A percentile compares a stretch with the other conserved stretches of the same genome.
These are phyloP conservation scores for Galaxias olidus DNA, from an alignment of 2,797 vertebrate species.

Conservation along the genomic window DNA sequence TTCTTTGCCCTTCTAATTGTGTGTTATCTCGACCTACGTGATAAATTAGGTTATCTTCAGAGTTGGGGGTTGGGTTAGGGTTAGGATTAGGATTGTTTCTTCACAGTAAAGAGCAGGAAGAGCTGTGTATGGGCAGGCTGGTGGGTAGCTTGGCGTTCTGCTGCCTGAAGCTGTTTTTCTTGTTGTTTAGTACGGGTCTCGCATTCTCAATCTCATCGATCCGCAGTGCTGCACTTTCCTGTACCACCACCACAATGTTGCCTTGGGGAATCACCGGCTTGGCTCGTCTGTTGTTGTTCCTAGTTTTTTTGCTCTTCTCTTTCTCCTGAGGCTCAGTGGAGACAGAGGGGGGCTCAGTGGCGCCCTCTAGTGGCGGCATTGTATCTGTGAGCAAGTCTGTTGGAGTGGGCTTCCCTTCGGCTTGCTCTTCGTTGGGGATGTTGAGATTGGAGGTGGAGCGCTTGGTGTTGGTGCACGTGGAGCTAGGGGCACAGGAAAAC, in stretches of 20 bases:
- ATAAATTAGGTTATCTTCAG: too few species aligned
- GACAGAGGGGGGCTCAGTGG: conserved; percentile 39
- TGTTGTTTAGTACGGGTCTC: conserved; percentile 56
- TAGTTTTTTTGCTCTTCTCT: conserved; percentile 70
- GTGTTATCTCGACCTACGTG: too few species aligned
- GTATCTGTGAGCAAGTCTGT: conserved; percentile 59
- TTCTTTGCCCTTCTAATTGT: too few species aligned
- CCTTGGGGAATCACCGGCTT: conserved; percentile 53
- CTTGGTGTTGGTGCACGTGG: conserved; percentile 65
- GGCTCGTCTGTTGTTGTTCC: conserved; percentile 62
- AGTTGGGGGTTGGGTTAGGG: too few species aligned
- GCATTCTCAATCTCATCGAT: conserved; percentile 55
- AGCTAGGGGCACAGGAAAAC: conserved; percentile 42
- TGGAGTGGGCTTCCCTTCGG: conserved; percentile 61
- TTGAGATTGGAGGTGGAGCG: conserved; percentile 65
- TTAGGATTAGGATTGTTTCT: too few species aligned
- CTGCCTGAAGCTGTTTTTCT: conserved; percentile 70
- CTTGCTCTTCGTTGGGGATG: conserved; percentile 61
- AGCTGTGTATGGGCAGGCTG: conserved; percentile 69
- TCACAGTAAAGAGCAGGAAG: conserved; percentile 71
- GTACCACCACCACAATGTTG: conserved; percentile 29
- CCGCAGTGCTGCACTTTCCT: conserved; percentile 26
- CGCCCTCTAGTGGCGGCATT: conserved; percentile 55
- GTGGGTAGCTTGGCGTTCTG: conserved; percentile 68
- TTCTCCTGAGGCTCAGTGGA: conserved; percentile 60